Evolutionary conservation across 2,797 vertebrate species (phyloP).

Genomic region (Gambelia wislizenii): DNA sequence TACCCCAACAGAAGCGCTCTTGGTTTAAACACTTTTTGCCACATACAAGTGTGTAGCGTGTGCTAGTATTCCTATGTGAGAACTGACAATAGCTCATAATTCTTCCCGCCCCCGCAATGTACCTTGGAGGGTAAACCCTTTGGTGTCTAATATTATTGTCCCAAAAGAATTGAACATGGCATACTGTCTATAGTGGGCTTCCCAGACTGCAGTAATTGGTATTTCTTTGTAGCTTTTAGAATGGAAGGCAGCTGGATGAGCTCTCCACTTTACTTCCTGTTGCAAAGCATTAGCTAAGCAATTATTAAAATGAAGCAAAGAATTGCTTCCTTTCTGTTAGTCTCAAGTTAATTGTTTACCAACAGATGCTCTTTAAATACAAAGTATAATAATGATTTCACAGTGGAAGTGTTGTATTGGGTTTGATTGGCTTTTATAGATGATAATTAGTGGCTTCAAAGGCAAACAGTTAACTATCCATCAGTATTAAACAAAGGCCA

Average conservation of each 20-base stretch:
- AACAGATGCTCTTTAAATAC: slow-evolving; percentile 32
- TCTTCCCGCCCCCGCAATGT: background rate
- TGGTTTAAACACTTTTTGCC: too few species aligned
- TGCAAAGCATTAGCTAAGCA: background rate
- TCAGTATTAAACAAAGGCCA: slow-evolving; percentile 43
- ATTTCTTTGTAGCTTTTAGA: slow-evolving; percentile 3
- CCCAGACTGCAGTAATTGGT: background rate
- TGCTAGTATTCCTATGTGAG: background rate
- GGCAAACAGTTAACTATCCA: slow-evolving; percentile 31
- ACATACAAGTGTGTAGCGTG: background rate
- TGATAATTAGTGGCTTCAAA: slow-evolving; percentile 31
- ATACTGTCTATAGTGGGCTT: background rate
- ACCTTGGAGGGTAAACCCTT: background rate
- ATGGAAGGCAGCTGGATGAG: slow-evolving; percentile 30
- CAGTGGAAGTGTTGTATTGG: slow-evolving; percentile 21
- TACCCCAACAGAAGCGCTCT: too few species aligned
- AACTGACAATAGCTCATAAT: background rate
- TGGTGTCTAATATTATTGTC: background rate
- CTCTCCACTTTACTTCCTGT: slow-evolving; percentile 55
- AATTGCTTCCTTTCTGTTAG: slow-evolving; percentile 22
- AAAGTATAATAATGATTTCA: slow-evolving; percentile 25
- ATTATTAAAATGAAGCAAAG: slow-evolving; percentile 36
- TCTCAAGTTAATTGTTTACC: slow-evolving; percentile 36
- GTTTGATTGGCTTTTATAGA: slow-evolving; percentile 43
- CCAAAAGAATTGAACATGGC: background rate